Conservation (phyloP, 2,888 invertebrate species). For the Slavum lentiscoides region DNA sequence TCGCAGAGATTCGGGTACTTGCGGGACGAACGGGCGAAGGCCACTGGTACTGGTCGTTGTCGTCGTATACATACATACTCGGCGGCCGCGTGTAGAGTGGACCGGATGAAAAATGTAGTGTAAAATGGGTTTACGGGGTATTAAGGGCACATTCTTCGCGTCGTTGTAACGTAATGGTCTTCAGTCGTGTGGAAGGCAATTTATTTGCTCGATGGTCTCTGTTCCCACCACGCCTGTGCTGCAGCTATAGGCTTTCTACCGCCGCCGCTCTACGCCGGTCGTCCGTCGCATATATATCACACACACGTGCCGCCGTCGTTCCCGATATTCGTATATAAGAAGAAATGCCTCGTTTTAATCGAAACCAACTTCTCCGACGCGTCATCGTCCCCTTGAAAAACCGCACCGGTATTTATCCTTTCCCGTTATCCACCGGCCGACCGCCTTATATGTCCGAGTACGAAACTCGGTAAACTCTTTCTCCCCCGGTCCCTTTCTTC, state of each 20-base stretch:
- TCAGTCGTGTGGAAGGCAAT: slow-evolving; percentile 48
- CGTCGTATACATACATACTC: neutral
- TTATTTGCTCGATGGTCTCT: slow-evolving; percentile 47
- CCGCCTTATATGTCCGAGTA: too few species aligned
- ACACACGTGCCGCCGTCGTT: neutral
- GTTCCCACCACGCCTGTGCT: neutral
- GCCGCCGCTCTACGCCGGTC: neutral
- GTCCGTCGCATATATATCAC: slow-evolving; percentile 8
- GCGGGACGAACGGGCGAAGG: too few species aligned
- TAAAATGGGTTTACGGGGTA: slow-evolving; percentile 49
- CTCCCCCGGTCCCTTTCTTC: too few species aligned
- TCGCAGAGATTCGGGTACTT: too few species aligned
- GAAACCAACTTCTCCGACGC: too few species aligned
- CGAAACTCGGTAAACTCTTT: too few species aligned
- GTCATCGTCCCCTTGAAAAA: too few species aligned
- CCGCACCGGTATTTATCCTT: too few species aligned
- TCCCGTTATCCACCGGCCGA: too few species aligned
- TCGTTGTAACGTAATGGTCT: slow-evolving; percentile 47
- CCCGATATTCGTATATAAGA: neutral
- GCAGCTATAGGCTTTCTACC: neutral
- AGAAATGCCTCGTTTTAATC: too few species aligned
- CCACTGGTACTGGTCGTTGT: neutral
- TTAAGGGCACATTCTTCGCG: slow-evolving; percentile 48
- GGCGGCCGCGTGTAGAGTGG: neutral
- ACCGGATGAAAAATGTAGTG: slow-evolving; percentile 50